Percentiles rank a stretch among this genome's conserved stretches.
These are phyloP conservation scores for Caenorhabditis virilis DNA, from an alignment of 2,888 invertebrate species.

Conservation along the genomic window DNA sequence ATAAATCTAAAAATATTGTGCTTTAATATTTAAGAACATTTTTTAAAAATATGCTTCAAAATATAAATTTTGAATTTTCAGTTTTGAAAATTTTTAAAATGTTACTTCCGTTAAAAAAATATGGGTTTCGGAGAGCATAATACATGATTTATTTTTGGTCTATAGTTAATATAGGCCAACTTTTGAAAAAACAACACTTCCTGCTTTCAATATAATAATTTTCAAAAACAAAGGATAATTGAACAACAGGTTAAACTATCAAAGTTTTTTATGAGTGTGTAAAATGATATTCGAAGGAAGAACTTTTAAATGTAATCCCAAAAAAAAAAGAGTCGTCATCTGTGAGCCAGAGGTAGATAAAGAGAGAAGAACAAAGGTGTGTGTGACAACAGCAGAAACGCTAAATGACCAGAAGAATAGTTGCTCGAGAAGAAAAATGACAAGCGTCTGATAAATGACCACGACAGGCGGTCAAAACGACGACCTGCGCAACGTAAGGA, in stretches of 20 bases:
- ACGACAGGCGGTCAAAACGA: conserved; percentile 26
- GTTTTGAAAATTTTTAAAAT: too few species aligned
- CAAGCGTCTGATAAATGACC: conserved; percentile 39
- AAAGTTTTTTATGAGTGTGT: background rate
- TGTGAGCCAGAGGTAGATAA: background rate
- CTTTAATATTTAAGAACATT: too few species aligned
- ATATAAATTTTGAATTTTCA: too few species aligned
- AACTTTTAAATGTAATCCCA: background rate
- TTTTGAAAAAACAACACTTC: background rate
- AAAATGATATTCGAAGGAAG: background rate
- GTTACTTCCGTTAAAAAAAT: too few species aligned
- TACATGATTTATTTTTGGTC: too few species aligned
- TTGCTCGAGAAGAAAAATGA: conserved; percentile 13
- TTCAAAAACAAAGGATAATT: background rate
- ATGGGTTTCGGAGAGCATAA: too few species aligned
- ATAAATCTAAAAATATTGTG: too few species aligned
- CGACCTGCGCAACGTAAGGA: too few species aligned
- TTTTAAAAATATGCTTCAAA: too few species aligned
- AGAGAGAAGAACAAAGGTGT: conserved; percentile 3
- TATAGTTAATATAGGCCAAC: too few species aligned
- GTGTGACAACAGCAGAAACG: conserved; percentile 5
- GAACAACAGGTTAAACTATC: background rate
- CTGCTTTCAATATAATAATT: background rate
- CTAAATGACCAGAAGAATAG: conserved; percentile 30
- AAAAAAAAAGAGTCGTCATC: too few species aligned